Evolutionary conservation across 2,797 vertebrate species (phyloP), one percentile per base, ranked within the genome.

Genomic region (Lagothrix lagotricha): DNA sequence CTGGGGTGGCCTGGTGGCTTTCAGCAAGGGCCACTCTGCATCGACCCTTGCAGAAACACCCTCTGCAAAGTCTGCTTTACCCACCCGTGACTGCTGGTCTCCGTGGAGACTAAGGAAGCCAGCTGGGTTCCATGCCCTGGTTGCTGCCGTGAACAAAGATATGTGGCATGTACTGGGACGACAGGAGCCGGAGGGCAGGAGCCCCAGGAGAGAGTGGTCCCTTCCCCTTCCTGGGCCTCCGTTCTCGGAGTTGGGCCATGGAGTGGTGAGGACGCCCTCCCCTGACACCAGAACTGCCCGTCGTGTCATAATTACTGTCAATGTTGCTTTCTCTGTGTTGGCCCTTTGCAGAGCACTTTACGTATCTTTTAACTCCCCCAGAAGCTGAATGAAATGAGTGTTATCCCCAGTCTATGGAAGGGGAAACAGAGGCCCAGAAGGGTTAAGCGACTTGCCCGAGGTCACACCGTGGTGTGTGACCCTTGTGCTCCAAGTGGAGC

Each of bases 71-170:
- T 52, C 22, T 11, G 0, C 4, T 17, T 19, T 54, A 22, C 46
- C 24, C 0, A 14, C 58, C 44, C 10, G 0, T 1, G 0, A 50
- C n/a, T 48, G 19, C 50, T 2, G 57, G 39, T 24, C n/a, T 46
- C 50, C 30, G 2, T 19, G 94, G 70, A 72, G 72, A 13, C 22
- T 0, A 50, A 75, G 72, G 39, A 79, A 61, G 3, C 0, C 4
- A 79, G 77, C 72, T 0, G 4, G 41, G 5, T 20, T 41, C 52
- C 5, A 0, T 6, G 61, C 30, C 20, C n/a, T 14, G 76, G 15
- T 41, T 46, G 33, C 70, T 58, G 4, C 28, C 17, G 15, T 75
- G 41, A 58, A 57, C 36, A 50, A 93, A 39, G 11, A 2, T 7
- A n/a, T 3, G 1, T 67, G 5, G 36, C 44, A 12, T n/a, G 0